These are phyloP conservation scores for Cyprinodon diabolis DNA, from an alignment of 2,797 vertebrate genomes.

Conservation along the genomic window DNA sequence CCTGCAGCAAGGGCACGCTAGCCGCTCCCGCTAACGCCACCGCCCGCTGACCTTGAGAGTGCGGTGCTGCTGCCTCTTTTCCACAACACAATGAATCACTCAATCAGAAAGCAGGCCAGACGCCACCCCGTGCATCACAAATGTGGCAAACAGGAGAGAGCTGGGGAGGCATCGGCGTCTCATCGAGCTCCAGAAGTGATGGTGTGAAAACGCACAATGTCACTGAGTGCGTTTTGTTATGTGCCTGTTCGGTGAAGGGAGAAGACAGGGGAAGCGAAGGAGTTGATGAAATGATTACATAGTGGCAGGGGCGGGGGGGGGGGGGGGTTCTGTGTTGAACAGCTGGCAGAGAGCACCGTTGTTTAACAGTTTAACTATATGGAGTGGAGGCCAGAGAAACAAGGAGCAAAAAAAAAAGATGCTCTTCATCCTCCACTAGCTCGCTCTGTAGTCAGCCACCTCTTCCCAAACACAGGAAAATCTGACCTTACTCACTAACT, in stretches of 20 bases:
- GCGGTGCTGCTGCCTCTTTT: slow-evolving; percentile 70
- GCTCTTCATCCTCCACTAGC: slow-evolving; percentile 66
- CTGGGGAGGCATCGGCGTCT: slow-evolving; percentile 65
- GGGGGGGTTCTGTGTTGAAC: slow-evolving; percentile 64
- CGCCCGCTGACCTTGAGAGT: slow-evolving; percentile 83
- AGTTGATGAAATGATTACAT: slow-evolving; percentile 88
- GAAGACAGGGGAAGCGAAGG: slow-evolving; percentile 79
- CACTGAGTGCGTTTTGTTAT: slow-evolving; percentile 84
- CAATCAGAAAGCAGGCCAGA: slow-evolving; percentile 77
- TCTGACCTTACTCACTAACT: slow-evolving; percentile 28
- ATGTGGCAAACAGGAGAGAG: slow-evolving; percentile 62
- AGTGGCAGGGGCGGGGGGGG: slow-evolving; percentile 66
- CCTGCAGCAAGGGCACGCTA: slow-evolving; percentile 47
- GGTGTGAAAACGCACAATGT: slow-evolving; percentile 84
- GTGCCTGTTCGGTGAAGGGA: slow-evolving; percentile 77
- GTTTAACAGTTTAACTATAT: slow-evolving; percentile 80
- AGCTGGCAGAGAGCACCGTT: slow-evolving; percentile 75
- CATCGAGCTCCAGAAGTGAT: slow-evolving; percentile 77
- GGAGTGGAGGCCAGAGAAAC: slow-evolving; percentile 66
- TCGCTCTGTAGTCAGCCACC: slow-evolving; percentile 47
- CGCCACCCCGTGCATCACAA: slow-evolving; percentile 71
- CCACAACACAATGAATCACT: slow-evolving; percentile 83
- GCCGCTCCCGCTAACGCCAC: slow-evolving; percentile 63
- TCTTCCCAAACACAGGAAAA: slow-evolving; percentile 48
- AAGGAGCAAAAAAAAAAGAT: slow-evolving; percentile 40